Evolutionary conservation across 1,140 invertebrate species (phyloP).

Genomic region (Drosophila santomea): DNA sequence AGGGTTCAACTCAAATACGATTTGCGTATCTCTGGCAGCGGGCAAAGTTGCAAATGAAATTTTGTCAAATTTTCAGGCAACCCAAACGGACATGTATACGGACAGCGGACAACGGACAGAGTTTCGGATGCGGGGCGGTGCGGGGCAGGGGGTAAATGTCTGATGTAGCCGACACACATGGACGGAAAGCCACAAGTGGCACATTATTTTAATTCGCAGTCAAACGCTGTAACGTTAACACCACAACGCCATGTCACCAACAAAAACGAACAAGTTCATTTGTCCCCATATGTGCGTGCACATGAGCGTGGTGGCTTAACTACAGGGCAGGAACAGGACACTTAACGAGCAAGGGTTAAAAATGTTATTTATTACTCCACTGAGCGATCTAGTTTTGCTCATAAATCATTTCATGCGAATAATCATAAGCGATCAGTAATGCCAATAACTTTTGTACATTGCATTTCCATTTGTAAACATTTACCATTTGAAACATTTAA

Average conservation of each 20-base stretch:
- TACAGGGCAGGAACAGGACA: conserved; percentile 10
- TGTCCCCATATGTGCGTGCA: conserved; percentile 16
- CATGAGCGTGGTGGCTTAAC: conserved; percentile 12
- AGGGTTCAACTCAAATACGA: conserved; percentile 82
- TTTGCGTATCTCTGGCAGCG: conserved; percentile 29
- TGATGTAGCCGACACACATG: conserved; percentile 20
- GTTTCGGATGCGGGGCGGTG: neutral
- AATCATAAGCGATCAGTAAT: no score
- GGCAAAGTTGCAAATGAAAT: conserved; percentile 62
- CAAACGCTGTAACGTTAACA: conserved; percentile 79
- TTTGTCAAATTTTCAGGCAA: conserved; percentile 58
- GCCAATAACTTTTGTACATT: no score
- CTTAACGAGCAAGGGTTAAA: neutral
- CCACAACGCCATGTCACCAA: conserved; percentile 62
- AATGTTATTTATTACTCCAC: neutral
- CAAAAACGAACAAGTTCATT: conserved; percentile 41
- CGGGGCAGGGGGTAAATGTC: neutral
- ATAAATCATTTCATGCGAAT: no score
- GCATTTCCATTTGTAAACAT: no score
- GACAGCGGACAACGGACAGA: neutral
- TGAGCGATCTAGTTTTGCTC: neutral
- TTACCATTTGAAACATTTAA: no score
- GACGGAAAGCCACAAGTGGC: conserved; percentile 80
- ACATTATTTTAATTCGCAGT: conserved; percentile 84
- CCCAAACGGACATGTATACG: conserved; percentile 1